Conservation (phyloP, 2,113 vertebrate genomes). For the Bucco capensis region DNA sequence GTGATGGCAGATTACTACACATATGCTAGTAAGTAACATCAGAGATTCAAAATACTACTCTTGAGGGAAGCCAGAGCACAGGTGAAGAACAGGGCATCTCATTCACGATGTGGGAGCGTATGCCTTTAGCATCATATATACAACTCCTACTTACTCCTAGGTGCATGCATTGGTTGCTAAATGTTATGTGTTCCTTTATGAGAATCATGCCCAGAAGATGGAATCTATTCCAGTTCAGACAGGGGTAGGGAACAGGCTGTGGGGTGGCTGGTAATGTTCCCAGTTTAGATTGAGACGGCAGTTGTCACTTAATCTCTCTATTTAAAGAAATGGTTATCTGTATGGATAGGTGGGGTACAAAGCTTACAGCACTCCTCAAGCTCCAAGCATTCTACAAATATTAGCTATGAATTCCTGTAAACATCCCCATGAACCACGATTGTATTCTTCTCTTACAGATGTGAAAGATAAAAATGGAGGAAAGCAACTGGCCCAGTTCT, state of each 20-base stretch:
- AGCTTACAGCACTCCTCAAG: background rate
- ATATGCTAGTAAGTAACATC: background rate
- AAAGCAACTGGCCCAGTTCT: background rate
- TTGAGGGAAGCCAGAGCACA: background rate
- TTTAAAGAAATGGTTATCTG: background rate
- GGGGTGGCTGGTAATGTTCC: background rate
- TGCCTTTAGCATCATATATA: background rate
- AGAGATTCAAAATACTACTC: background rate
- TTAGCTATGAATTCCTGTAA: background rate
- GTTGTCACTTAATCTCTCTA: background rate
- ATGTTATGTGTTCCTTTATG: background rate
- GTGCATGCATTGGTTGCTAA: background rate
- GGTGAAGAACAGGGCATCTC: background rate
- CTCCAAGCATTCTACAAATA: background rate
- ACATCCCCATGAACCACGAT: background rate
- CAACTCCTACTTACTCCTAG: background rate
- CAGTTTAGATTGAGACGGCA: background rate
- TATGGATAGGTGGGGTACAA: background rate
- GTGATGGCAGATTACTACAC: background rate
- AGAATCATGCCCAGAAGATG: background rate
- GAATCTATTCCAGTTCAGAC: background rate
- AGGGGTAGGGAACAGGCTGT: background rate
- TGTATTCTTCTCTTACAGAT: background rate
- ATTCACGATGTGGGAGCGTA: background rate
- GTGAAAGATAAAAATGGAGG: background rate